Base-by-base conservation (phyloP, 2,113 vertebrate species). In the Larimichthys crocea region DNA sequence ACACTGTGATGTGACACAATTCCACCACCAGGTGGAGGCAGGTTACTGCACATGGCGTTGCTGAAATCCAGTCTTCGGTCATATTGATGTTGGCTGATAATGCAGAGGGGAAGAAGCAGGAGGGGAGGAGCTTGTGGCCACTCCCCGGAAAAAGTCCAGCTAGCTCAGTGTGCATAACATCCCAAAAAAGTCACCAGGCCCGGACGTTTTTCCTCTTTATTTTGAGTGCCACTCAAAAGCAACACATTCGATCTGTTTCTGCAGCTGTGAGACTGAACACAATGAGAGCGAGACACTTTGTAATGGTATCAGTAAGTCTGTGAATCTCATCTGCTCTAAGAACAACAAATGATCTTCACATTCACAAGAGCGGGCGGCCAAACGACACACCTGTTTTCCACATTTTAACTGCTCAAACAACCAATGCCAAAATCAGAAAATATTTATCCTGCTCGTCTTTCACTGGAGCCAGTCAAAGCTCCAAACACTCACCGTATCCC, bases 401-500 rank as follows among this genome's bases (percentile, higher is more conserved):
- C 74, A 86, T 92, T n/a, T 73, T 63, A 57, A 44, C 48, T 0
- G 70, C 49, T 88, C 44, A 1, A 65, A 56, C 40, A 5, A 62
- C 55, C 1, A n/a, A 42, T 4, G 65, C 62, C 71, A 11, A 83
- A 52, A 44, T 1, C 69, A 61, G 14, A 50, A 71, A 55, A 56
- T 3, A 66, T 62, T 52, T 40, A 63, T 46, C 4, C n/a, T 10
- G 11, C 60, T 74, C 15, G 1, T 56, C 71, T 81, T 75, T 44
- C 64, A 22, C 49, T 53, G 20, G 35, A 66, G 11, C 5, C 2
- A 2, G 22, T 52, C 72, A 20, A 8, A 19, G 56, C 4, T 73
- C 76, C 71, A 24, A 42, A 22, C 48, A 74, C 98, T 97, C 93
- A 99, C 98, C 93, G 98, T 95, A 89, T 99, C 98, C 98, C 98